Evolutionary conservation across 2,113 vertebrate species (phyloP), one percentile per base, ranked within the genome.

Genomic region (Isurus oxyrinchus): DNA sequence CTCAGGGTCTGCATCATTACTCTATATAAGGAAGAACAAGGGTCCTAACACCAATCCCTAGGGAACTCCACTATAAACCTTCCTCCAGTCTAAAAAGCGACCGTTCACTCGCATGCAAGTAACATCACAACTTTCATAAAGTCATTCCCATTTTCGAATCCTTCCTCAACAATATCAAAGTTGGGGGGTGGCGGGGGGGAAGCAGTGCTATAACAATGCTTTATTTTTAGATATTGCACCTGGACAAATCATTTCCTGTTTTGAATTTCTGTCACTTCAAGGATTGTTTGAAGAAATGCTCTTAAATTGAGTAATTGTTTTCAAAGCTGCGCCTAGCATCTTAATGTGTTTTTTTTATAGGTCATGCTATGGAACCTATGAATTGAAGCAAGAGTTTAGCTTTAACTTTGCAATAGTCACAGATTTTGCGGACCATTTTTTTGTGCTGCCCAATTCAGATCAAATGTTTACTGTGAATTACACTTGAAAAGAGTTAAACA

Each of bases 241-340:
- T 69, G 59, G 14, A 95, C 66, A 66, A 95, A 95, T 95, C 6
- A 95, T 44, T 95, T 69, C 93, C 66, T 49, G 66, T 49, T 95
- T 95, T 69, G 40, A 49, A 44, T 67, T 95, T 69, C 40, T 49
- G 93, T 27, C 40, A 67, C 66, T 67, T 69, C 40, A 95, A 66
- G n/a, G 93, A 44, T 95, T 95, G 63, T 94, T 94, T 94, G 19
- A 49, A 25, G 55, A 94, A 94, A 66, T 11, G 23, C 16, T 44
- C n/a, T 21, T 66, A 2, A 49, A n/a, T 5, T 31, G 40, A 44
- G 16, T 94, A 63, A 66, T 67, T 66, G 61, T 44, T 49, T 49
- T 67, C 35, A 95, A 91, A 95, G 93, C 63, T 44, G 6, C 25
- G 31, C n/a, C 21, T 23, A 49, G 13, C 61, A 69, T 49, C 31